Conservation (phyloP, 1,140 invertebrate genomes). For the Mamestra configurata region DNA sequence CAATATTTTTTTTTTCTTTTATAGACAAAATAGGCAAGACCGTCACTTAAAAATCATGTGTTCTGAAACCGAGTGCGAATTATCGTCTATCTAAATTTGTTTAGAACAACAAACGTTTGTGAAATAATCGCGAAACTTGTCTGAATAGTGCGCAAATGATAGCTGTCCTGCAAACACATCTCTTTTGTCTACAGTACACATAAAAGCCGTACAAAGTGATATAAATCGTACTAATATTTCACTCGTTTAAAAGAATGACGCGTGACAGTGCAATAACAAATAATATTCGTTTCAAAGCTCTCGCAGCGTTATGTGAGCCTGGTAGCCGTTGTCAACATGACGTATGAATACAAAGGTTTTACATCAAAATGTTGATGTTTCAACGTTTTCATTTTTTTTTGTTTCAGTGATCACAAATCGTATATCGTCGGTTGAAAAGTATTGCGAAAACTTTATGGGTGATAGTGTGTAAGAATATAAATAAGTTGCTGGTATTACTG, state of each 20-base stretch:
- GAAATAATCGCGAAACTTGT: too few species aligned
- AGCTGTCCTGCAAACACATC: background rate
- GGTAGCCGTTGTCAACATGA: slow-evolving; percentile 8
- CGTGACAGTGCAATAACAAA: slow-evolving; percentile 27
- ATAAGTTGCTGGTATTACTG: background rate
- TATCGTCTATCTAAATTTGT: too few species aligned
- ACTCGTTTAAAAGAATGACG: slow-evolving; percentile 8
- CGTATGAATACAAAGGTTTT: slow-evolving; percentile 32
- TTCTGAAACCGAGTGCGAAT: too few species aligned
- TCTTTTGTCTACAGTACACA: background rate
- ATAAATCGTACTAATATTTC: slow-evolving; percentile 13
- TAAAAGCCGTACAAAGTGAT: background rate
- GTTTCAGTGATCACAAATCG: background rate
- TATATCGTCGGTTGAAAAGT: background rate
- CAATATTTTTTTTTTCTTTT: too few species aligned
- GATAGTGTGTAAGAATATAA: too few species aligned
- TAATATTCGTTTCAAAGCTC: slow-evolving; percentile 12
- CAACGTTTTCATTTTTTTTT: background rate
- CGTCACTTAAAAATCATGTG: too few species aligned
- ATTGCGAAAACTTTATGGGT: too few species aligned
- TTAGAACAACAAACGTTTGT: too few species aligned
- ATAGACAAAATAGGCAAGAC: too few species aligned
- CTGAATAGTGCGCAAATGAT: background rate
- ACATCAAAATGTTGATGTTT: slow-evolving; percentile 24
- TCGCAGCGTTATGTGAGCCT: background rate